Evolutionary conservation across 1,140 invertebrate genomes (phyloP).

Genomic region (Battus philenor): DNA sequence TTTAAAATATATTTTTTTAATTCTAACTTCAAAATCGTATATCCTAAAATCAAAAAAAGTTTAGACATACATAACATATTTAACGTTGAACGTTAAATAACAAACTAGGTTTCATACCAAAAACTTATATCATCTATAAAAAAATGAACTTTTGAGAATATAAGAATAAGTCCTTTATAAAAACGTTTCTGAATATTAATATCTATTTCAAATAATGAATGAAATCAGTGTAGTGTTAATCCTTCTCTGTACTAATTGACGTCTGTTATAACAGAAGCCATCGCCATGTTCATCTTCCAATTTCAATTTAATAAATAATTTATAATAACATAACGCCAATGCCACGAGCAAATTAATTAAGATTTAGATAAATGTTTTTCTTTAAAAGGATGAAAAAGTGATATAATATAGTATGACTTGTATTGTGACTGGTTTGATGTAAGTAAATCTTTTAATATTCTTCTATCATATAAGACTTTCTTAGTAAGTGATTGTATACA

Average conservation of each 20-base stretch:
- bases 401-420: conserved; percentile 40
- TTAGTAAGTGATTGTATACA: conserved; percentile 12
- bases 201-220: no score
- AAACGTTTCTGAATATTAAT: no score
- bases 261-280: not conserved
- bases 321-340: conserved; percentile 35
- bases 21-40: no score
- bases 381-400: conserved; percentile 30
- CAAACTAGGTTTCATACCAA: no score
- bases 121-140: no score
- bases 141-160: no score
- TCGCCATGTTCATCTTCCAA: not conserved
- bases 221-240: no score
- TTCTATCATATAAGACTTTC: conserved; percentile 14
- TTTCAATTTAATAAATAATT: conserved; percentile 19
- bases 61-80: no score
- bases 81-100: no score
- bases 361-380: conserved; percentile 32
- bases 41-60: no score
- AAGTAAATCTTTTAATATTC: conserved; percentile 24
- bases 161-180: no score
- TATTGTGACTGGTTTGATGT: conserved; percentile 50
- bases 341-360: conserved; percentile 31
- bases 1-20: no score
- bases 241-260: not conserved